Percentiles rank a stretch among this genome's conserved stretches.
phyloP scores from a whole-genome alignment of 2,797 vertebrate species.

The Rhabdophis nuchalis region DNA sequence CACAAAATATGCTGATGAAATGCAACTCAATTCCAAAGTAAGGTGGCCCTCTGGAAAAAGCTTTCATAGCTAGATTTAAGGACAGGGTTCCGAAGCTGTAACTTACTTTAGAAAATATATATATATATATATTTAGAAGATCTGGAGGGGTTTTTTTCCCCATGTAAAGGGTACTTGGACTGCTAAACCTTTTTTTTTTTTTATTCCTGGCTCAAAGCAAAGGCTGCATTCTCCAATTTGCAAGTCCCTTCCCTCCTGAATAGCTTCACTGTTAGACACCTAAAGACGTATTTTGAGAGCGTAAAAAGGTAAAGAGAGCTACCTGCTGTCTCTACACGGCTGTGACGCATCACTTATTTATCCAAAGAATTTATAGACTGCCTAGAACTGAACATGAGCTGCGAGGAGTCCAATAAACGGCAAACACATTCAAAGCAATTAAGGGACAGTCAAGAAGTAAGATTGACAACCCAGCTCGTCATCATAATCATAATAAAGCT shows the following conservation, averaged over 20 bases:
- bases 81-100: neutral
- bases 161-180: neutral
- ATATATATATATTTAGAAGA: neutral
- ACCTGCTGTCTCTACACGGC: neutral
- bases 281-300: neutral
- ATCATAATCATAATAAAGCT: neutral
- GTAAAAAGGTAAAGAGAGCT: neutral
- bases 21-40: neutral
- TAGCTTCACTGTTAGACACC: neutral
- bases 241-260: neutral
- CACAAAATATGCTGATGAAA: slow-evolving; percentile 3
- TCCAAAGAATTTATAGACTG: neutral
- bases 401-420: neutral
- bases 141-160: too few relatives aligned
- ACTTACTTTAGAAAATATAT: neutral
- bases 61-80: neutral
- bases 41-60: neutral
- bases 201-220: neutral
- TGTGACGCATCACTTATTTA: neutral
- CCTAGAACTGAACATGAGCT: neutral
- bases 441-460: neutral
- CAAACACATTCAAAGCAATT: neutral
- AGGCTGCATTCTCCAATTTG: neutral
- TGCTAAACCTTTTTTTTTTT: neutral
- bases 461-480: neutral